Percentiles rank a stretch among this genome's conserved stretches.
Evolutionary conservation across 2,797 vertebrate genomes (phyloP).

Genomic region (Orientallactaga sibirica): DNA sequence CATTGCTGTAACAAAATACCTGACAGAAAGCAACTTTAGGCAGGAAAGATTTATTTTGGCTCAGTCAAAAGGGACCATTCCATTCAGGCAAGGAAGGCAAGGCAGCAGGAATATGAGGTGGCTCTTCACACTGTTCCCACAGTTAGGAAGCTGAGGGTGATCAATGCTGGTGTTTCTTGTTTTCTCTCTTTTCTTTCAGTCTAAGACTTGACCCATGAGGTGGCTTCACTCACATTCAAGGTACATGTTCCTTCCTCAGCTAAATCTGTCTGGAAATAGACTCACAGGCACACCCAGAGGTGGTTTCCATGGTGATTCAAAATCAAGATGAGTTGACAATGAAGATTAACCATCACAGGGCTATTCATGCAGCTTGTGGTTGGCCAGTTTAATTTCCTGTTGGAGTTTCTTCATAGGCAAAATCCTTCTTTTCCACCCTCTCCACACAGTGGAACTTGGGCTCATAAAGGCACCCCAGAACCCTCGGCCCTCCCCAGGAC

Average conservation of each 20-base stretch:
- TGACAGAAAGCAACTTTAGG: not conserved
- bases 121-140: not conserved
- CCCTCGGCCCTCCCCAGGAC: not conserved
- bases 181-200: not conserved
- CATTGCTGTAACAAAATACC: not conserved
- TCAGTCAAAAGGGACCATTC: not conserved
- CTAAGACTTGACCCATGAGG: not conserved
- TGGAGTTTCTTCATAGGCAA: not conserved
- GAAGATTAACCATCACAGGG: not conserved
- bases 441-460: not conserved
- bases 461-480: not conserved
- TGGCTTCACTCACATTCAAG: not conserved
- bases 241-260: not conserved
- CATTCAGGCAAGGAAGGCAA: not conserved
- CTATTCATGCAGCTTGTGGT: not conserved
- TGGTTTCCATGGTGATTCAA: not conserved
- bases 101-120: not conserved
- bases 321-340: not conserved
- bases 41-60: not conserved
- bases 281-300: not conserved
- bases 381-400: not conserved
- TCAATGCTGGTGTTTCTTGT: not conserved
- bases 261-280: not conserved
- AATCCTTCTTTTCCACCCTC: not conserved
- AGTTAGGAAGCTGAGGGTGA: not conserved